A percentile compares a stretch with the other conserved stretches of the same genome.
These are phyloP conservation scores for Ceyx margarethae DNA, from an alignment of 2,113 vertebrate species.

Conservation along the genomic window DNA sequence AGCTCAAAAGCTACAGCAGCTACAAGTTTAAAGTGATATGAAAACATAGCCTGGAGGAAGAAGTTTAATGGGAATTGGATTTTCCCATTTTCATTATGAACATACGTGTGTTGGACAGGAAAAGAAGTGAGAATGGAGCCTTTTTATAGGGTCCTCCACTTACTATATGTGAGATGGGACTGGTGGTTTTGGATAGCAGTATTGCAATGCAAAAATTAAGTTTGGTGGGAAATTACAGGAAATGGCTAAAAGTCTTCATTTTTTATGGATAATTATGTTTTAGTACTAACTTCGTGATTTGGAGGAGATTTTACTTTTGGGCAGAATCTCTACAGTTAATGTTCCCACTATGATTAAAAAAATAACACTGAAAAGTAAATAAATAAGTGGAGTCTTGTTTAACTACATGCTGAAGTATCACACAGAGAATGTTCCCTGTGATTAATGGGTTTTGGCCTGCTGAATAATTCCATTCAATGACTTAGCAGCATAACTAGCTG, in stretches of 20 bases:
- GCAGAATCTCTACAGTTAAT: background rate
- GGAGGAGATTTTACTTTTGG: background rate
- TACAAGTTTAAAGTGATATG: background rate
- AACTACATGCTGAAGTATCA: background rate
- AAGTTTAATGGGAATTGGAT: background rate
- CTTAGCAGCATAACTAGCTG: background rate
- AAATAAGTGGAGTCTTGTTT: constrained; percentile 6
- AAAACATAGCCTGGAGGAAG: background rate
- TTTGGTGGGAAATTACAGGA: constrained; percentile 11
- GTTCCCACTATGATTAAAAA: constrained; percentile 2
- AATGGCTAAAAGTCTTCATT: background rate
- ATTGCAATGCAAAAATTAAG: background rate
- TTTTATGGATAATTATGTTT: background rate
- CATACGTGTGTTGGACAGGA: background rate
- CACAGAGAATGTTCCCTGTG: background rate
- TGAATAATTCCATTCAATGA: constrained; percentile 35
- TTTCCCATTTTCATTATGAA: background rate
- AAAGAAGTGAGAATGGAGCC: background rate
- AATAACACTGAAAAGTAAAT: background rate
- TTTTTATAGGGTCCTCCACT: background rate
- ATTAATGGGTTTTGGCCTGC: constrained; percentile 42
- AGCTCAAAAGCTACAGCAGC: background rate
- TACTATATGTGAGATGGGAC: background rate
- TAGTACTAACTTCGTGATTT: constrained; percentile 11
- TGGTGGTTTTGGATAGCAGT: background rate